These are phyloP conservation scores for Odocoileus hemionus DNA, from an alignment of 2,113 vertebrate genomes.

Conservation along the genomic window DNA sequence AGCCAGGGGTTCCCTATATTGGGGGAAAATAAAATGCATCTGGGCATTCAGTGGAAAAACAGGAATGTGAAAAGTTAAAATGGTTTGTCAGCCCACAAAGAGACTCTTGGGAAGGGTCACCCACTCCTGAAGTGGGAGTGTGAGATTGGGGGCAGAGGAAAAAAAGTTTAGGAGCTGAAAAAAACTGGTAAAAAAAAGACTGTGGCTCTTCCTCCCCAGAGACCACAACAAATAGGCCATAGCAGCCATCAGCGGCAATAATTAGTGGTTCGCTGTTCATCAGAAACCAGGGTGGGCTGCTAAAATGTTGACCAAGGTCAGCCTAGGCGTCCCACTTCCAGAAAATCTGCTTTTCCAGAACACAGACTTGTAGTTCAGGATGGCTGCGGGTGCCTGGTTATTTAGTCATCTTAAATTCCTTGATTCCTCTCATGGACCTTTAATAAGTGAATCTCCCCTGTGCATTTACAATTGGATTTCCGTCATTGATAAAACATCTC, in stretches of 20 bases:
- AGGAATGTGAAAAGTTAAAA: neutral
- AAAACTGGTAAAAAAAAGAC: slow-evolving; percentile 37
- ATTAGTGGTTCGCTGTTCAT: slow-evolving; percentile 57
- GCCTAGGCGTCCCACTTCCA: neutral
- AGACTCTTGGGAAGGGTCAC: neutral
- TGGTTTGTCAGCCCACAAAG: neutral
- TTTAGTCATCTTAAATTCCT: neutral
- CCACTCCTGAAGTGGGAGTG: neutral
- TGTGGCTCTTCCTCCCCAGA: neutral
- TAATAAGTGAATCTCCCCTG: neutral
- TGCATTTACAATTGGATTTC: neutral
- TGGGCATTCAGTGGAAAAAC: neutral
- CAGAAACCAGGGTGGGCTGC: slow-evolving; percentile 43
- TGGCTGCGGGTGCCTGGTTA: neutral
- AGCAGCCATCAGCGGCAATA: neutral
- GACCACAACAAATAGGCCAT: slow-evolving; percentile 33
- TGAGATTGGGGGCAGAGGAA: neutral
- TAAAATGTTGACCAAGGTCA: neutral
- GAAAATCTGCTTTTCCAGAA: neutral
- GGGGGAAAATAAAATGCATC: neutral
- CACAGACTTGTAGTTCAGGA: neutral
- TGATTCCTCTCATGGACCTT: neutral
- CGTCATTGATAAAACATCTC: neutral
- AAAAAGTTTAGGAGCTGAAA: slow-evolving; percentile 26
- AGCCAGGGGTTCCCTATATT: neutral